Conservation (phyloP, 2,113 vertebrate genomes). For the Cyanocitta stelleri region DNA sequence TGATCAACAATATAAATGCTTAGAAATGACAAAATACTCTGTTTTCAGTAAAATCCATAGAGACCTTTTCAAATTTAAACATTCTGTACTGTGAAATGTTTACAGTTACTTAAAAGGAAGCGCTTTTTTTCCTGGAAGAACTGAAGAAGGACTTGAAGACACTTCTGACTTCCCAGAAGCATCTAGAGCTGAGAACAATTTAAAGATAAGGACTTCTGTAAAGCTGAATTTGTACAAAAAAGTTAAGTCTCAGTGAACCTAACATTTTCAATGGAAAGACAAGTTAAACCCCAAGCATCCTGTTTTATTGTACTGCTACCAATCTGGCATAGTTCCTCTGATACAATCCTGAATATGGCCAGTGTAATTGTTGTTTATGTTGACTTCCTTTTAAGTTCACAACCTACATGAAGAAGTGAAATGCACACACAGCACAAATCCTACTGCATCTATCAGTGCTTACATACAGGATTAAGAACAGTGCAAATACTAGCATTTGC, state of each 20-base stretch:
- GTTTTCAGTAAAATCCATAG: not conserved
- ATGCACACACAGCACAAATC: not conserved
- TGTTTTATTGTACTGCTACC: not conserved
- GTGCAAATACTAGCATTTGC: not conserved
- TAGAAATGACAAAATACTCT: not conserved
- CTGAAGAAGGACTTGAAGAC: not conserved
- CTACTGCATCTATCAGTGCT: conserved; percentile 22
- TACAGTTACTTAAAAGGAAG: not conserved
- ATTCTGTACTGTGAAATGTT: not conserved
- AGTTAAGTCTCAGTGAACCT: not conserved
- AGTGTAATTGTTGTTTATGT: not conserved
- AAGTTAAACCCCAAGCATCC: not conserved
- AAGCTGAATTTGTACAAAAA: not conserved
- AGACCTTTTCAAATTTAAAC: not conserved
- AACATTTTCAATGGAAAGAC: not conserved
- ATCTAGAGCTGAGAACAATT: not conserved
- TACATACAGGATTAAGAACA: not conserved
- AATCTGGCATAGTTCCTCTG: not conserved
- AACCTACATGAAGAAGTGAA: not conserved
- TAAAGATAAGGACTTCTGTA: not conserved
- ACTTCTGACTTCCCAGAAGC: not conserved
- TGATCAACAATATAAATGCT: not conserved
- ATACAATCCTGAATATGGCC: not conserved
- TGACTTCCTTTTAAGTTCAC: not conserved
- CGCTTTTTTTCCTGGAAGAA: not conserved